These are phyloP conservation scores for Arbacia lixula DNA, from an alignment of 53 echinoderm and acorn worm species.

Conservation along the genomic window DNA sequence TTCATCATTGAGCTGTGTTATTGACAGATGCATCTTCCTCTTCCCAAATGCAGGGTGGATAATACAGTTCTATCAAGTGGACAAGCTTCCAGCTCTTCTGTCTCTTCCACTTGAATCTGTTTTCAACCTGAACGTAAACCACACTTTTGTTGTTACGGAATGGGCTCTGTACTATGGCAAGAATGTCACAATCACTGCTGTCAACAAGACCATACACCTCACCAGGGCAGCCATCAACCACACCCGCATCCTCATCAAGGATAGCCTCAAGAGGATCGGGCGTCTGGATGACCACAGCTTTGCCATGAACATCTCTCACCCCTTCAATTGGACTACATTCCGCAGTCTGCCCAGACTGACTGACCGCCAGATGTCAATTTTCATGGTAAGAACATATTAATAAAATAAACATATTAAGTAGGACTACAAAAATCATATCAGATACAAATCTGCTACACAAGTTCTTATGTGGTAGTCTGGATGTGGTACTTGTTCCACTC, in stretches of 20 bases:
- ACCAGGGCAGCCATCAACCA: constrained; percentile 21
- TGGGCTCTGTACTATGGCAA: constrained; percentile 28
- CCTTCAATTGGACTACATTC: constrained; percentile 90
- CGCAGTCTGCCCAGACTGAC: constrained; percentile 70
- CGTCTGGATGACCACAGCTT: constrained; percentile 80
- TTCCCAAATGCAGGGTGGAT: constrained; percentile 70
- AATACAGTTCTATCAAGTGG: constrained; percentile 78
- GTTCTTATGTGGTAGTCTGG: no score
- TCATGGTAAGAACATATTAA: constrained; percentile 25
- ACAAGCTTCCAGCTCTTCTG: constrained; percentile 59
- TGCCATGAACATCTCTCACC: constrained; percentile 90
- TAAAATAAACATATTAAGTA: neutral
- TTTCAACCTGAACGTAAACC: constrained; percentile 11
- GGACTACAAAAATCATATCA: neutral
- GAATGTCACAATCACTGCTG: constrained; percentile 1
- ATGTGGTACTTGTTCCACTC: no score
- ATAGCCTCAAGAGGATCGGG: constrained; percentile 67
- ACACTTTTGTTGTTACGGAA: constrained; percentile 1
- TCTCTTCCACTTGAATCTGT: neutral
- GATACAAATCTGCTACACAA: no score
- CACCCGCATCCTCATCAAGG: constrained; percentile 34
- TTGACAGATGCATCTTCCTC: no score
- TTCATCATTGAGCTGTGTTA: no score
- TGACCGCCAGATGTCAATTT: constrained; percentile 66
- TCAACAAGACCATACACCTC: constrained; percentile 18